These are phyloP conservation scores for Diabrotica virgifera DNA, from an alignment of 1,140 invertebrate genomes.

Conservation along the genomic window DNA sequence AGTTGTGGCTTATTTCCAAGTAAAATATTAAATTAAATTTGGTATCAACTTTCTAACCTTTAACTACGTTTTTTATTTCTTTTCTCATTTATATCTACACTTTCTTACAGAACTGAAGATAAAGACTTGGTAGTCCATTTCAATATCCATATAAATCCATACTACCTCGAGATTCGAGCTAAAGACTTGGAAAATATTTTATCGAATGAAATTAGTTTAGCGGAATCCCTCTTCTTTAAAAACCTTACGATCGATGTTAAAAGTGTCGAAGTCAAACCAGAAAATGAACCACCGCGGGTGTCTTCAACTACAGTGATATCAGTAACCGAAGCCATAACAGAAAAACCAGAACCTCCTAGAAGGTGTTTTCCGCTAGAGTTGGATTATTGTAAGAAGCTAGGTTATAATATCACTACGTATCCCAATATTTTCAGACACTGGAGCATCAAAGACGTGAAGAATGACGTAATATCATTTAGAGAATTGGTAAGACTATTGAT, in stretches of 20 bases:
- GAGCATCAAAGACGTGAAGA: slow-evolving; percentile 64
- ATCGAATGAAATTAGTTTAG: slow-evolving; percentile 53
- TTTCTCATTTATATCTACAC: too few relatives aligned
- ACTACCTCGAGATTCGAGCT: slow-evolving; percentile 53
- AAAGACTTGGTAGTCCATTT: slow-evolving; percentile 70
- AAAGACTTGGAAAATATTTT: slow-evolving; percentile 54
- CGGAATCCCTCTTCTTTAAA: slow-evolving; percentile 55
- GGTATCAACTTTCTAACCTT: too few relatives aligned
- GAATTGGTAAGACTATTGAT: slow-evolving; percentile 54
- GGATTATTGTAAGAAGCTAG: slow-evolving; percentile 67
- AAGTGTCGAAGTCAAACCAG: slow-evolving; percentile 66
- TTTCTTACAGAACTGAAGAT: slow-evolving; percentile 56
- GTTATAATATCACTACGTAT: slow-evolving; percentile 79
- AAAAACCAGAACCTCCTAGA: slow-evolving; percentile 55
- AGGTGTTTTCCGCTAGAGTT: slow-evolving; percentile 66
- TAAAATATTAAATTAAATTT: too few relatives aligned
- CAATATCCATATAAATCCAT: slow-evolving; percentile 67
- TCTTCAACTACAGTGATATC: slow-evolving; percentile 53
- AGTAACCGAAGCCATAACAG: slow-evolving; percentile 45
- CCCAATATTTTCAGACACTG: slow-evolving; percentile 72
- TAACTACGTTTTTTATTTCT: too few relatives aligned
- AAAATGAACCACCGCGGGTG: slow-evolving; percentile 53
- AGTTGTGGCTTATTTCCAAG: too few relatives aligned
- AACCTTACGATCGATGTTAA: slow-evolving; percentile 63
- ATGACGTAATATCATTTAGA: slow-evolving; percentile 78